Percentiles rank a stretch among this genome's conserved stretches.
Conservation (phyloP, 2,797 vertebrate genomes). For the Chromobotia macracanthus region DNA sequence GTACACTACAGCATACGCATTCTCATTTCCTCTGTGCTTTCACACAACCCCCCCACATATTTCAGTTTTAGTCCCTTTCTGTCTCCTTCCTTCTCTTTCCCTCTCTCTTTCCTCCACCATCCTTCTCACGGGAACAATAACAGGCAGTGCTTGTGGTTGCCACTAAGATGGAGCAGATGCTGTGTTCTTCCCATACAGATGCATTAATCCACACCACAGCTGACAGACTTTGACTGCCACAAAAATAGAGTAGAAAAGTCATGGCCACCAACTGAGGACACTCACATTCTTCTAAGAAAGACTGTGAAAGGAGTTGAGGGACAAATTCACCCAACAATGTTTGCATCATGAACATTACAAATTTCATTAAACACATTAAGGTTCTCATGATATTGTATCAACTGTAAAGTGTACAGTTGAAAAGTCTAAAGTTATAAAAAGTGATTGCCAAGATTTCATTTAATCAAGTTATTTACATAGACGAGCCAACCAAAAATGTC, state of each 20-base stretch:
- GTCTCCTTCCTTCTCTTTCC: conserved; percentile 16
- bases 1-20: conserved; percentile 54
- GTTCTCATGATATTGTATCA: too few relatives aligned
- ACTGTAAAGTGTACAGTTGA: too few relatives aligned
- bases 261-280: conserved; percentile 51
- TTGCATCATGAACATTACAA: too few relatives aligned
- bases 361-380: too few relatives aligned
- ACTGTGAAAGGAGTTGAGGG: neutral
- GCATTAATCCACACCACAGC: conserved; percentile 59
- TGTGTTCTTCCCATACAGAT: conserved; percentile 73
- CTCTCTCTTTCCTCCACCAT: conserved; percentile 46
- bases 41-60: conserved; percentile 38
- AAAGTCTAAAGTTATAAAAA: too few relatives aligned
- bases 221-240: conserved; percentile 66
- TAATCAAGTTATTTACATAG: too few relatives aligned
- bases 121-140: conserved; percentile 78
- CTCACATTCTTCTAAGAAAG: conserved; percentile 15
- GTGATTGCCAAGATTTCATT: too few relatives aligned
- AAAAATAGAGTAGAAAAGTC: conserved; percentile 33
- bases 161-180: conserved; percentile 77
- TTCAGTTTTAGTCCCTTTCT: conserved; percentile 12
- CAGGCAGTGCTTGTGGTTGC: conserved; percentile 75
- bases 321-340: too few relatives aligned
- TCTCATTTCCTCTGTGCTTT: conserved; percentile 21
- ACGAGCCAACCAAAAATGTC: too few relatives aligned